phyloP scores from a whole-genome alignment of 2,797 vertebrate species.

The Kryptopterus vitreolus region DNA sequence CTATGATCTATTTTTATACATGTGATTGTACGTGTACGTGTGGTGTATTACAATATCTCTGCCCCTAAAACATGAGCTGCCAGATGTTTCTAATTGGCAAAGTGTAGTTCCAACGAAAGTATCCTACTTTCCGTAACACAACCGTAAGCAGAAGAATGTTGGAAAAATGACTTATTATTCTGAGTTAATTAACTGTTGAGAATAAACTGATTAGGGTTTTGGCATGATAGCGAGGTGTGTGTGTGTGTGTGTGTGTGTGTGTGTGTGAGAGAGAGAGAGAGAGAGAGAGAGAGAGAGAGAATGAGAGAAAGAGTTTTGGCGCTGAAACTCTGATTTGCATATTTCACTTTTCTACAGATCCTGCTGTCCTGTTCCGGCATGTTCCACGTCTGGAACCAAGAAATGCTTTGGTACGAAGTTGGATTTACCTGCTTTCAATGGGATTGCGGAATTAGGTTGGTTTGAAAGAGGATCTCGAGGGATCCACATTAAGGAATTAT shows the following conservation, averaged over 20 bases:
- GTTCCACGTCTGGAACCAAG: conserved; percentile 45
- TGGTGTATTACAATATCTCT: too few species aligned
- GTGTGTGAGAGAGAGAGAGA: too few species aligned
- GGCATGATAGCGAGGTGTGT: conserved; percentile 38
- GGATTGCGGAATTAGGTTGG: background rate
- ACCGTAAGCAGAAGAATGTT: conserved; percentile 8
- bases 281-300: too few species aligned
- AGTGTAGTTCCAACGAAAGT: conserved; percentile 16
- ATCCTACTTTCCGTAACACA: background rate
- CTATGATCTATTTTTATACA: too few species aligned
- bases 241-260: too few species aligned
- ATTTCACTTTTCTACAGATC: conserved; percentile 49
- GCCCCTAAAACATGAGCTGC: background rate
- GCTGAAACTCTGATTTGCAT: conserved; percentile 54
- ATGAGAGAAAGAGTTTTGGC: conserved; percentile 20
- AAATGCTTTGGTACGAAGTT: conserved; percentile 20
- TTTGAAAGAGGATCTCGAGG: background rate
- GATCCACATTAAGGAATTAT: background rate
- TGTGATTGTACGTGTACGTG: too few species aligned
- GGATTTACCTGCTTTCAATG: background rate
- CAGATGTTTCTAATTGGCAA: conserved; percentile 20
- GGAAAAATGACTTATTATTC: background rate
- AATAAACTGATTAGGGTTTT: conserved; percentile 56
- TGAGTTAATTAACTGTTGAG: background rate
- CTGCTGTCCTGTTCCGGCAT: conserved; percentile 51